phyloP scores from a whole-genome alignment of 2,888 invertebrate genomes.

The Stenurella melanura region DNA sequence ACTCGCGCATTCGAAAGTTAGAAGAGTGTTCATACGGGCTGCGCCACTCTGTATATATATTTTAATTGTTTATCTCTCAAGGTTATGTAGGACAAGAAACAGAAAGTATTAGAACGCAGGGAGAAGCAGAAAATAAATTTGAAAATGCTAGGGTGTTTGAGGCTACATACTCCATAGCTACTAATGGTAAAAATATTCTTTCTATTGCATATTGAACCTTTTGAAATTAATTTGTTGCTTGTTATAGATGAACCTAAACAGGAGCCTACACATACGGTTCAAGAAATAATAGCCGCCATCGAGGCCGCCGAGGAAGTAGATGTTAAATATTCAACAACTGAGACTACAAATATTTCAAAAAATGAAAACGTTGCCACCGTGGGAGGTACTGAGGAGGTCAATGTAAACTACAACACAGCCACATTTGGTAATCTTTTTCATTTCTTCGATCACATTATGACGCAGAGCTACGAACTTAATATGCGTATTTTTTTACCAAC shows the following conservation, averaged over 20 bases:
- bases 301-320: not conserved
- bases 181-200: not conserved
- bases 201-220: not conserved
- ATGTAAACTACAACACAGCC: not conserved
- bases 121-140: not conserved
- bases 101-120: not conserved
- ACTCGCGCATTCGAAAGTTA: too few species aligned
- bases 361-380: not conserved
- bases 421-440: conserved; percentile 5
- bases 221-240: not conserved
- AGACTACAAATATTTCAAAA: not conserved
- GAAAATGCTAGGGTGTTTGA: not conserved
- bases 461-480: too few species aligned
- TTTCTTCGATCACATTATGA: not conserved
- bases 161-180: not conserved
- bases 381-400: not conserved
- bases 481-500: too few species aligned
- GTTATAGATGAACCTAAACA: not conserved
- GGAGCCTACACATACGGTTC: not conserved
- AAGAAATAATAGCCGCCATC: conserved; percentile 4
- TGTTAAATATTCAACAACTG: conserved; percentile 19
- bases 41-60: too few species aligned
- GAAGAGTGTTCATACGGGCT: too few species aligned
- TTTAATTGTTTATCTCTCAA: not conserved
- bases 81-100: not conserved